Evolutionary conservation across 2,113 vertebrate genomes (phyloP).

Genomic region (Odontophorus gujanensis): DNA sequence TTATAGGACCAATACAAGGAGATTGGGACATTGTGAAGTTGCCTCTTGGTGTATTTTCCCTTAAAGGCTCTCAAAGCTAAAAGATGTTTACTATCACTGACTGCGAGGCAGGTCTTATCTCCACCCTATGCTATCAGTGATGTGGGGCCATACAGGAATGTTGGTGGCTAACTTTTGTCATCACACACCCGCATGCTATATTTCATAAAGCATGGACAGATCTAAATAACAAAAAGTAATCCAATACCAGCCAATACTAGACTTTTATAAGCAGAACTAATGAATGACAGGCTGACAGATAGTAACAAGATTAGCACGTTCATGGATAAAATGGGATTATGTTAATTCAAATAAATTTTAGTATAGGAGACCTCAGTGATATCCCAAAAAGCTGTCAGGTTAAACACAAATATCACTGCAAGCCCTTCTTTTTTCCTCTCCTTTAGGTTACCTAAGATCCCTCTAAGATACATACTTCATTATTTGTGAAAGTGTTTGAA

Average conservation of each 20-base stretch:
- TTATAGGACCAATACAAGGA: not conserved
- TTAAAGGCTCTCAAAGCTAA: not conserved
- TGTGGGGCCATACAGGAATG: too few relatives aligned
- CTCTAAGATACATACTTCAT: not conserved
- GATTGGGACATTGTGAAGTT: not conserved
- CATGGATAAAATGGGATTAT: conserved; percentile 36
- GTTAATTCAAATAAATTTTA: conserved; percentile 40
- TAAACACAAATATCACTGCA: conserved; percentile 6
- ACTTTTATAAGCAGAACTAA: conserved; percentile 8
- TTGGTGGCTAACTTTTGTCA: not conserved
- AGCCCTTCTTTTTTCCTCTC: not conserved
- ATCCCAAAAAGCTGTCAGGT: conserved; percentile 23
- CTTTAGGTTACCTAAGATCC: not conserved
- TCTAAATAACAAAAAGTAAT: not conserved
- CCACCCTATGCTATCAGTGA: not conserved
- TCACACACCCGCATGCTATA: not conserved
- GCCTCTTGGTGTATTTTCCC: not conserved
- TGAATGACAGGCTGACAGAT: conserved; percentile 1
- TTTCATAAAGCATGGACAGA: not conserved
- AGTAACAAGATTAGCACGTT: not conserved
- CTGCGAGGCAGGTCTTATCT: not conserved
- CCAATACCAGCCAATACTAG: not conserved
- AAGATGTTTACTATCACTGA: not conserved
- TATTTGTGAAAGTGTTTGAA: not conserved
- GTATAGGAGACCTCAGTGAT: not conserved